Conservation (phyloP, 2,113 vertebrate species). For the Oreochromis niloticus region DNA sequence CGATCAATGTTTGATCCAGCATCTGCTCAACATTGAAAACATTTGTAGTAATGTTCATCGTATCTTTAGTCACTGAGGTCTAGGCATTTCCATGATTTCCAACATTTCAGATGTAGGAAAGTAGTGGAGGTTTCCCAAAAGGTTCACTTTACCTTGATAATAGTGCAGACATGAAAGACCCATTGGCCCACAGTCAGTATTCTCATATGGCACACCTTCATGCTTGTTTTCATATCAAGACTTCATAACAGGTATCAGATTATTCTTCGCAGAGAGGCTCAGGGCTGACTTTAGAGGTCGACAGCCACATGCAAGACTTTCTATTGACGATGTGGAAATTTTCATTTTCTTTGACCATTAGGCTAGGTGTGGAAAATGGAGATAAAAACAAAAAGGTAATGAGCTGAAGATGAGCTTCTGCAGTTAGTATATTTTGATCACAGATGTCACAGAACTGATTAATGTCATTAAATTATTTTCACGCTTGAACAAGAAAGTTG, state of each 20-base stretch:
- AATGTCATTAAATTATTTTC: neutral
- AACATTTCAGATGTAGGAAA: neutral
- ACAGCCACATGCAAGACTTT: neutral
- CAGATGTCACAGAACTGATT: neutral
- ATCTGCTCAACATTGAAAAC: neutral
- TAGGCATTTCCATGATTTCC: neutral
- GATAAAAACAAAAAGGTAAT: neutral
- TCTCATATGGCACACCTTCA: neutral
- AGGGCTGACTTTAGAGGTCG: neutral
- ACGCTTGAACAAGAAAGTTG: neutral
- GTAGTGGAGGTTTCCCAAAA: neutral
- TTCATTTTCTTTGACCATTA: neutral
- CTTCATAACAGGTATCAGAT: neutral
- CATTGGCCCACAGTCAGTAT: neutral
- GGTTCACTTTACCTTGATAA: conserved; percentile 21
- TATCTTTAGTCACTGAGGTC: neutral
- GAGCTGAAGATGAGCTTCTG: neutral
- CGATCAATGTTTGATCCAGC: neutral
- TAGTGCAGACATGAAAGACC: neutral
- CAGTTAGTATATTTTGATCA: neutral
- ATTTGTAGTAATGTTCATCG: neutral
- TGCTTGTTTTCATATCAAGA: neutral
- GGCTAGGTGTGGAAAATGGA: neutral
- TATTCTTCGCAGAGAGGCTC: neutral
- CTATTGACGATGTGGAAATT: neutral